Conservation (phyloP, 2,888 invertebrate species). For the Deilephila elpenor region DNA sequence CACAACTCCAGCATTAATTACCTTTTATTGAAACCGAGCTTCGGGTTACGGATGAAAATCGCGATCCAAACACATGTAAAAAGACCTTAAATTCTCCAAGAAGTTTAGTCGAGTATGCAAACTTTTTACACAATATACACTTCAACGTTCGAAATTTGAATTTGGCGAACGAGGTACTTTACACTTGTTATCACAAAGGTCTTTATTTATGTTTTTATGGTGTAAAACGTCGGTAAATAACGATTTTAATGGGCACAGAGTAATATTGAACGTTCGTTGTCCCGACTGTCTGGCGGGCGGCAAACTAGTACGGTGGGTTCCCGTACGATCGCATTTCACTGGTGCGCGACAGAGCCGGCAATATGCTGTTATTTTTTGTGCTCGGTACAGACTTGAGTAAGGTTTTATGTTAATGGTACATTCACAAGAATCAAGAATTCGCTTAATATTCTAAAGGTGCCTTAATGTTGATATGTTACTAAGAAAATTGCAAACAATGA, state of each 20-base stretch:
- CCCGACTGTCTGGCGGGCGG: conserved; percentile 48
- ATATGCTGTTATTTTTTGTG: conserved; percentile 37
- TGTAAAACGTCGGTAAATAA: conserved; percentile 1
- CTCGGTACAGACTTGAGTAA: conserved; percentile 31
- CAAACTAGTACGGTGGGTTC: conserved; percentile 57
- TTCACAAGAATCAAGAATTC: conserved; percentile 29
- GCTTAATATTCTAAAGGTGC: conserved; percentile 30
- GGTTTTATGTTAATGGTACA: conserved; percentile 35
- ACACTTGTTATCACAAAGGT: background rate
- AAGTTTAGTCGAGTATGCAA: conserved; percentile 34
- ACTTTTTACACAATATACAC: conserved; percentile 20
- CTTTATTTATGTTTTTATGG: background rate
- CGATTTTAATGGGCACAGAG: conserved; percentile 35
- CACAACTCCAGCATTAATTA: conserved; percentile 45
- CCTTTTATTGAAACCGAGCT: conserved; percentile 26
- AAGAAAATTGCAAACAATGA: conserved; percentile 25
- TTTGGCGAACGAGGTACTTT: background rate
- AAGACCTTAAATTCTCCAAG: conserved; percentile 34
- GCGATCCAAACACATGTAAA: conserved; percentile 18
- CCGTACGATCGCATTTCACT: conserved; percentile 50
- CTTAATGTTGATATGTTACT: conserved; percentile 8
- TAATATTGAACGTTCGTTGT: conserved; percentile 44
- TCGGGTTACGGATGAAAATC: conserved; percentile 5
- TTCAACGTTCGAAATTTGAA: conserved; percentile 16
- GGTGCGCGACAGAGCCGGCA: conserved; percentile 45